Evolutionary conservation across 2,888 invertebrate genomes (phyloP), one percentile per base, ranked within the genome.

Genomic region (Allolobophora icterica): DNA sequence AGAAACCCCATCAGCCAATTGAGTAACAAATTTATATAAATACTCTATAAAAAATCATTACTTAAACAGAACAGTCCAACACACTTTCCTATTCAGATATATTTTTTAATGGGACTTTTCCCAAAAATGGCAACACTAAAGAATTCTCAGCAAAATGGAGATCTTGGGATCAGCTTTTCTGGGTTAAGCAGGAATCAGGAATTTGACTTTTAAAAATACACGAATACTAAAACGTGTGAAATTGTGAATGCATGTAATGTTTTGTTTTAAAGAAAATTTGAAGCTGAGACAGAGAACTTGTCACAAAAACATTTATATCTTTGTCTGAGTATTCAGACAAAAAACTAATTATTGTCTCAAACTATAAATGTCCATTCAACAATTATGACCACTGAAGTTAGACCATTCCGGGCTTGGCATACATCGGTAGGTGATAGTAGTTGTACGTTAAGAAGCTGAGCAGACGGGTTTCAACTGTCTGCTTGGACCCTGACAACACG

Each of bases 371-470:
- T 71, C 71, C n/a, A n/a, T n/a, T 71, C n/a, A 2, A n/a, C 8
- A 17, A n/a, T n/a, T 71, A 13, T n/a, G n/a, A 71, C 71, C 17
- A 71, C 71, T 71, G n/a, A 35, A 87, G 30, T 91, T 89, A 91
- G 33, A 95, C 95, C 95, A 95, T 95, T 84, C 95, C 95, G 34
- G 95, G 95, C 92, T 95, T 95, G 91, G 95, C 95, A 92, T 95
- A 95, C 95, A 95, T 95, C 30, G 95, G 95, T 91, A 95, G 93
- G 92, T 95, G 95, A 93, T 95, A 95, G 92, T 95, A 94, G 94
- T 95, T 95, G 93, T 95, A 95, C 90, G 94, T 94, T 38, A 95
- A 93, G 94, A 94, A 95, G 92, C 94, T 95, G 83, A 95, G 94
- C 35, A 95, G 93, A 35, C 95, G 92, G 8, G 94, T 95, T 92